Evolutionary conservation across 2,888 invertebrate species (phyloP), one percentile per base, ranked within the genome.

Genomic region (Cataglyphis livida): DNA sequence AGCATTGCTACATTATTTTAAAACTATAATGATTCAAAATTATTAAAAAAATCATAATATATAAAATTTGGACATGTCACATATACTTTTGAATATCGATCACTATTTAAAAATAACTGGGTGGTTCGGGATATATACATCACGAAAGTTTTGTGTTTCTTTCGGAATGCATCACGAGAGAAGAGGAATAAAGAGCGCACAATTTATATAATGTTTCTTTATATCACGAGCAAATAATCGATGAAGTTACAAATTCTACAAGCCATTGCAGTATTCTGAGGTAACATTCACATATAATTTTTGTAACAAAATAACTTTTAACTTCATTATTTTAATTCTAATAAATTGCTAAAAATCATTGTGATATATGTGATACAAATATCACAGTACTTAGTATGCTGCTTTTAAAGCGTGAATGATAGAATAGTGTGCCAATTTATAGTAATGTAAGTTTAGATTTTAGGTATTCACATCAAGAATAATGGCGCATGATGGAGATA

Each of bases 61-160:
- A 32, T 38, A 54, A 18, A 54, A 38, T 2, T 12, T 51, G 4
- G 28, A n/a, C 1, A 76, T 57, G 66, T 65, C 1, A 15, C 54
- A 57, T 64, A 28, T 32, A 76, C 25, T 28, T 78, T 25, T 44
- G 32, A 9, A 15, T 4, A 54, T 64, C 38, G 25, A 12, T 18
- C 10, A 38, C 25, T 54, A 48, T 66, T 65, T 41, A 41, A 41
- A 41, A 12, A 21, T 57, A 83, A 88, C 85, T 90, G 91, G 91
- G 94, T 94, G 93, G 93, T 93, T 94, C 92, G 93, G 93, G 92
- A 92, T 90, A 89, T 73, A 10, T 82, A 32, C 57, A 70, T 66
- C 54, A 78, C 54, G 66, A 82, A 75, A 74, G 51, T 57, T 78
- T 64, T 81, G 6, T 18, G 6, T 44, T 75, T 54, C 18, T 65